phyloP scores from a whole-genome alignment of 1,140 invertebrate species.

The Gerris buenoi region DNA sequence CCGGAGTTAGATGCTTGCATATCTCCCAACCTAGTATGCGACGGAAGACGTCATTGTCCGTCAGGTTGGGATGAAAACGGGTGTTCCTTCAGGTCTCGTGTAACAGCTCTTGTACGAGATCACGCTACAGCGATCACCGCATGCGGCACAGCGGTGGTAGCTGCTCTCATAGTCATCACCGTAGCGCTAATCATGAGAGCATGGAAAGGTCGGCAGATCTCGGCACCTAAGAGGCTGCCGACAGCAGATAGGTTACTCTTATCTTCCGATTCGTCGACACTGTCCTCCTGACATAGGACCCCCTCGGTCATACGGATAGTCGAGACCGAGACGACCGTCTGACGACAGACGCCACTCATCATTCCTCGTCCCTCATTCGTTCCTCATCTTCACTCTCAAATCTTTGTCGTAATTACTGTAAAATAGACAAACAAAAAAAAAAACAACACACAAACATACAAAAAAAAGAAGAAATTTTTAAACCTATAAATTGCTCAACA shows the following conservation, averaged over 20 bases:
- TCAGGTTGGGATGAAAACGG: constrained; percentile 63
- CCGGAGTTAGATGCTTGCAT: constrained; percentile 81
- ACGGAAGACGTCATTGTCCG: constrained; percentile 67
- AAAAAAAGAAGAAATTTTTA: no score
- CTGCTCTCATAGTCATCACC: background rate
- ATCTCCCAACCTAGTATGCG: constrained; percentile 68
- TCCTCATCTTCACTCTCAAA: background rate
- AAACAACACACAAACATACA: no score
- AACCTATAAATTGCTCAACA: background rate
- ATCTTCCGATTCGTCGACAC: background rate
- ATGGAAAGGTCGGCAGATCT: background rate
- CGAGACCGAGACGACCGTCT: background rate
- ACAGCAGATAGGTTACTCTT: background rate
- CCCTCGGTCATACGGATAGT: background rate
- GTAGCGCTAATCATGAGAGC: background rate
- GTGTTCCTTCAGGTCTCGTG: background rate
- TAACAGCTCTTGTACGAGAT: background rate
- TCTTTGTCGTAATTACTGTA: background rate
- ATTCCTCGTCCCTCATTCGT: background rate
- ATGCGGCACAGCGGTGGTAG: background rate
- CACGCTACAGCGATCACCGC: background rate
- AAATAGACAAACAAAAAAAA: background rate
- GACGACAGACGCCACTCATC: background rate
- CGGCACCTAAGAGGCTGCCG: background rate
- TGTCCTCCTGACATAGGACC: constrained; percentile 3